Base-by-base conservation (phyloP, 2,797 vertebrate species). In the Epinephelus malabaricus region DNA sequence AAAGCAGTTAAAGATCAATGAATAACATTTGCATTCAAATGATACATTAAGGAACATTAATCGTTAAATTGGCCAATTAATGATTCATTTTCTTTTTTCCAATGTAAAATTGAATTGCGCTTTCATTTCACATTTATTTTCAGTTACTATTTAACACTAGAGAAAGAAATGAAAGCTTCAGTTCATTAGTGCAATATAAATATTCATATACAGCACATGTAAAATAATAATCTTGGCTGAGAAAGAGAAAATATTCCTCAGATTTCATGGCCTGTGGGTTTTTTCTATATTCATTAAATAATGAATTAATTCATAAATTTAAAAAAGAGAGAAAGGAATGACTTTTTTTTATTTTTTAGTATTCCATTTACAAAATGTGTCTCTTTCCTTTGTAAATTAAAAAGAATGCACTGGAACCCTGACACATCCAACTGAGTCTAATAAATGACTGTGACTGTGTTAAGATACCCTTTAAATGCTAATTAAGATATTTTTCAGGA, bases 21-120 rank as follows among this genome's bases (percentile, higher is more conserved):
- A 76, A 66, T 73, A 49, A 53, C 34, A 65, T 45, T 65, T 47
- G 34, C 47, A 69, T 84, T 72, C 59, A 69, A 73, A 82, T 76
- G 15, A 72, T 45, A 27, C 27, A 79, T 79, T 67, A 27, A 34
- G 43, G 59, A 15, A 68, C 5, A 50, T 64, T 43, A 3, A 76
- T 68, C n/a, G 55, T 71, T 59, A 15, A 34, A 50, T 50, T 38
- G 23, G 47, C 27, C 17, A n/a, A n/a, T 74, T 55, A 58, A 64
- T 65, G 11, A 73, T 78, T 81, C 43, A n/a, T 21, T 38, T 67
- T n/a, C 30, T 14, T 3, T 50, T 76, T 67, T 58, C 6, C 30
- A n/a, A 5, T 56, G 19, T 67, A 49, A 54, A 65, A 19, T 34
- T 78, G 62, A 11, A 63, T 64, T 72, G 65, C 64, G 27, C 69